A percentile compares a stretch with the other conserved stretches of the same genome.
These are phyloP conservation scores for Psilanteris sp. DNA, from an alignment of 1,140 invertebrate genomes.

Conservation along the genomic window DNA sequence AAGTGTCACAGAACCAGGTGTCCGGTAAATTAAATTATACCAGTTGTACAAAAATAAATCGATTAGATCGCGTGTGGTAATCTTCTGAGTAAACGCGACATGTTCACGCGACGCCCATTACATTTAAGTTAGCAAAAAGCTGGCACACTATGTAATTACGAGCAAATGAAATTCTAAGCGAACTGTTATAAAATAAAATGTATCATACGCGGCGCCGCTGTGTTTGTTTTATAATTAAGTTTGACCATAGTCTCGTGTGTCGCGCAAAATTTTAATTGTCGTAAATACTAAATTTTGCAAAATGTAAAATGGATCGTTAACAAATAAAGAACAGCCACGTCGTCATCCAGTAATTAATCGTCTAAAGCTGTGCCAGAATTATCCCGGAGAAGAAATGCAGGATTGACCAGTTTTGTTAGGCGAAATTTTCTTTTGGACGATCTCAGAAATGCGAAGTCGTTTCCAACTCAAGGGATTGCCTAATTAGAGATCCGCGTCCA, in stretches of 20 bases:
- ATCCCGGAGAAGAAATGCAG: no score
- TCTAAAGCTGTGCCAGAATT: conserved; percentile 31
- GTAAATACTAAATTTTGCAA: no score
- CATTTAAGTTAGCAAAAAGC: conserved; percentile 31
- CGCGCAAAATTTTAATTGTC: conserved; percentile 63
- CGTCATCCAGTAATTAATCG: no score
- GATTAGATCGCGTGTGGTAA: conserved; percentile 33
- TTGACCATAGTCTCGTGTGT: conserved; percentile 62
- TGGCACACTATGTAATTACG: conserved; percentile 51
- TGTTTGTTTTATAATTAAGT: conserved; percentile 61
- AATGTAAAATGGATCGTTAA: no score
- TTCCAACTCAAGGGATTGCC: conserved; percentile 44
- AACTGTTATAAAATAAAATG: conserved; percentile 69
- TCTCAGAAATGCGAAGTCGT: conserved; percentile 25
- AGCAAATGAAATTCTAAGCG: conserved; percentile 68
- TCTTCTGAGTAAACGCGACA: conserved; percentile 36
- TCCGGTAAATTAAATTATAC: conserved; percentile 33
- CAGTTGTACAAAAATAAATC: conserved; percentile 19
- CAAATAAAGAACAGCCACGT: no score
- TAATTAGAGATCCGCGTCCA: conserved; percentile 57
- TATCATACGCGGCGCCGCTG: conserved; percentile 66
- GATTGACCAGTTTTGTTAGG: no score
- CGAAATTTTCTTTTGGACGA: conserved; percentile 52
- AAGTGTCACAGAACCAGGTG: no score
- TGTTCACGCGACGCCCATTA: conserved; percentile 46